phyloP scores from a whole-genome alignment of 2,888 invertebrate genomes.

The Steinernema hermaphroditum region DNA sequence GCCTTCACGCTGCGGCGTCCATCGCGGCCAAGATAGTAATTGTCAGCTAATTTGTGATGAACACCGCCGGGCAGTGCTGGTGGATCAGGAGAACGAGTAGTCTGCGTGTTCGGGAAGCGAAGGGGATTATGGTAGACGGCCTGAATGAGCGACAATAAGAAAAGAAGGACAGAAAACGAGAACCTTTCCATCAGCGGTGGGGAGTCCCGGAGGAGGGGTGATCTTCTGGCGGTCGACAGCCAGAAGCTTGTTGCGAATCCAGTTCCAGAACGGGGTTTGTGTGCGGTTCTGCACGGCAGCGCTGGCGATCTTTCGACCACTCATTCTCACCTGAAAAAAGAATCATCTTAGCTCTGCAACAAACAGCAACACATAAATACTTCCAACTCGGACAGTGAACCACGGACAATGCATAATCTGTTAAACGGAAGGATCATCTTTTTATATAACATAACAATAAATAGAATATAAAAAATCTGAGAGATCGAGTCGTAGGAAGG shows the following conservation, averaged over 20 bases:
- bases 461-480: neutral
- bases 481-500: neutral
- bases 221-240: slow-evolving; percentile 55
- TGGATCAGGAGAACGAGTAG: slow-evolving; percentile 77
- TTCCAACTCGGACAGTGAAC: too few species aligned
- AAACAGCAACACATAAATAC: neutral
- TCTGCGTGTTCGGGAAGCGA: slow-evolving; percentile 62
- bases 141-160: slow-evolving; percentile 39
- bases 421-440: too few species aligned
- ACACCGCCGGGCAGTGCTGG: slow-evolving; percentile 81
- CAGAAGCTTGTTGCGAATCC: slow-evolving; percentile 58
- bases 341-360: neutral
- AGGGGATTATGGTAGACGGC: slow-evolving; percentile 52
- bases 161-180: neutral
- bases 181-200: slow-evolving; percentile 60
- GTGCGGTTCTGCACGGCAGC: slow-evolving; percentile 57
- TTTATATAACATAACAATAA: too few species aligned
- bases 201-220: slow-evolving; percentile 58
- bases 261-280: slow-evolving; percentile 60
- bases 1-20: slow-evolving; percentile 79
- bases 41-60: slow-evolving; percentile 77
- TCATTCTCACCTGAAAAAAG: neutral
- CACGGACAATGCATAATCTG: too few species aligned
- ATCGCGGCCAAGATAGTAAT: slow-evolving; percentile 84
- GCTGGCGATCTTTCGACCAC: slow-evolving; percentile 54